These are phyloP conservation scores for Lethrus apterus DNA, from an alignment of 1,140 invertebrate genomes.

Conservation along the genomic window DNA sequence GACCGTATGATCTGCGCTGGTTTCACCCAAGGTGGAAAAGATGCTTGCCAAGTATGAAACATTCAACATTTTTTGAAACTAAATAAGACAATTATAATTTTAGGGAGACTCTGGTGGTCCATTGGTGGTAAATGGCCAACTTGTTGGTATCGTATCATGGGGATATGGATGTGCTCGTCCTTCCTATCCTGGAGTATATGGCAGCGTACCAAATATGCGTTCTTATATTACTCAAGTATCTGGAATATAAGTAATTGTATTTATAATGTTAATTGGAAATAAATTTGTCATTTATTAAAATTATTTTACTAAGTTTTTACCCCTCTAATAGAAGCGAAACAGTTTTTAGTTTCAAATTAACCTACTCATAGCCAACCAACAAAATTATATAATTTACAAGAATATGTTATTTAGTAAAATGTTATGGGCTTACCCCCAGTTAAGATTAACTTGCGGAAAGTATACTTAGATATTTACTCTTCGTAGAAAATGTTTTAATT, in stretches of 20 bases:
- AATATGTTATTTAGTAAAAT: too few species aligned
- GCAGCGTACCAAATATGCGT: slow-evolving; percentile 1
- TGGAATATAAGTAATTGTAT: neutral
- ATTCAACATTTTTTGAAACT: slow-evolving; percentile 1
- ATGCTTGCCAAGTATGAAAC: slow-evolving; percentile 2
- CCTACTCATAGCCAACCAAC: too few species aligned
- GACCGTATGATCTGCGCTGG: slow-evolving; percentile 4
- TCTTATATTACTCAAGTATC: neutral
- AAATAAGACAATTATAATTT: neutral
- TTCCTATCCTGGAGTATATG: slow-evolving; percentile 53
- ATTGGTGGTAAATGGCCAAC: slow-evolving; percentile 14
- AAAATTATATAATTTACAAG: too few species aligned
- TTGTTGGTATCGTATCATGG: slow-evolving; percentile 23
- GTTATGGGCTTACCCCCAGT: too few species aligned
- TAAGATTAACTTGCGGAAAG: too few species aligned
- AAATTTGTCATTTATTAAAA: too few species aligned
- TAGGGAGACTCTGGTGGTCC: slow-evolving; percentile 24
- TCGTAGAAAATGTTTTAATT: too few species aligned
- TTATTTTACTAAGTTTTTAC: too few species aligned
- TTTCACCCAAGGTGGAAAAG: slow-evolving; percentile 1
- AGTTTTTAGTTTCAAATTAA: too few species aligned
- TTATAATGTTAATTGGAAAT: too few species aligned
- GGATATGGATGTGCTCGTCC: slow-evolving; percentile 53
- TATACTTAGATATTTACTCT: too few species aligned
- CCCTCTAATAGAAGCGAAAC: too few species aligned